Evolutionary conservation across 1,140 invertebrate genomes (phyloP).

Genomic region (Drosophila cardini): DNA sequence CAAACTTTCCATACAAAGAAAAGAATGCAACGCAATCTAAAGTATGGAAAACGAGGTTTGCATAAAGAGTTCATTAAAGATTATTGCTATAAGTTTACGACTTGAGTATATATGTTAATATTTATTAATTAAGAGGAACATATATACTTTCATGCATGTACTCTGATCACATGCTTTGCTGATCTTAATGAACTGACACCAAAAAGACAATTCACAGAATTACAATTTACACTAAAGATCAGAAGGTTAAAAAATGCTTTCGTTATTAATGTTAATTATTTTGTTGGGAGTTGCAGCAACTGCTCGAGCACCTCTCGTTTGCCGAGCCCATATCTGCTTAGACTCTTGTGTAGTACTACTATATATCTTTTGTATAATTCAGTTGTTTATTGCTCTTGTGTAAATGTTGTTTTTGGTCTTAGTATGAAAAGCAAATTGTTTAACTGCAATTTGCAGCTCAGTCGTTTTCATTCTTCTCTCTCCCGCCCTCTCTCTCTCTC

Average conservation of each 20-base stretch:
- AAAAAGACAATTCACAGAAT: constrained; percentile 34
- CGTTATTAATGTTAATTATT: not conserved
- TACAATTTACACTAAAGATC: constrained; percentile 13
- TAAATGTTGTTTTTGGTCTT: constrained; percentile 22
- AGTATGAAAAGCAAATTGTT: constrained; percentile 21
- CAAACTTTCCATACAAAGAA: too few relatives aligned
- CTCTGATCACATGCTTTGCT: not conserved
- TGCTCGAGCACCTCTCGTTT: constrained; percentile 1
- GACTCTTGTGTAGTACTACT: not conserved
- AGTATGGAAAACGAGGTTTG: too few relatives aligned
- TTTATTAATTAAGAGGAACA: not conserved
- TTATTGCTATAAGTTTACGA: too few relatives aligned
- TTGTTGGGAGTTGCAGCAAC: not conserved
- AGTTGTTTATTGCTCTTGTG: constrained; percentile 32
- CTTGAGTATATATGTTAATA: not conserved
- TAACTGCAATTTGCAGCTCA: constrained; percentile 28
- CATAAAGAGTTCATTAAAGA: too few relatives aligned
- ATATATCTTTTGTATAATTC: not conserved
- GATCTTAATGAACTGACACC: constrained; percentile 18
- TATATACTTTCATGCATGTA: not conserved
- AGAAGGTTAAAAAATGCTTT: constrained; percentile 10
- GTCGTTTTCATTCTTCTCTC: constrained; percentile 37
- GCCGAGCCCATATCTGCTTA: not conserved
- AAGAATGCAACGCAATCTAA: too few relatives aligned
- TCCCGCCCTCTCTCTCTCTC: constrained; percentile 14